Conservation (phyloP, 2,113 vertebrate species). For the Aix galericulata region DNA sequence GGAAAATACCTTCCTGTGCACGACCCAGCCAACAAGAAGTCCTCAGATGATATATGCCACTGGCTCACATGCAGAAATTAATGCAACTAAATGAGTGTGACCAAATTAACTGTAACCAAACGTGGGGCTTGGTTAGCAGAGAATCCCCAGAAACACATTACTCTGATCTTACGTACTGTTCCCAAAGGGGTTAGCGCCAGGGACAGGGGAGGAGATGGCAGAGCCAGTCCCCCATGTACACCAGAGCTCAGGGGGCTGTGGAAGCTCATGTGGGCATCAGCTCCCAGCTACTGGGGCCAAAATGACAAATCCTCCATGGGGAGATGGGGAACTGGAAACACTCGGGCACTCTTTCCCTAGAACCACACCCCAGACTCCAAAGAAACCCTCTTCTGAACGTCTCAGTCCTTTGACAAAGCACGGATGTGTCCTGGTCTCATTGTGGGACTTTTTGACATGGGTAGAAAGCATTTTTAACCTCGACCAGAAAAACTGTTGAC, state of each 20-base stretch:
- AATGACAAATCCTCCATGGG: neutral
- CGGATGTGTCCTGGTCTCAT: neutral
- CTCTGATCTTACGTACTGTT: neutral
- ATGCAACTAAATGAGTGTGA: neutral
- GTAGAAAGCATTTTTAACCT: neutral
- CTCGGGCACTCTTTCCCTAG: neutral
- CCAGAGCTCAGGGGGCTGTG: neutral
- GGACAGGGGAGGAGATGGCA: neutral
- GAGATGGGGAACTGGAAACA: fast-evolving
- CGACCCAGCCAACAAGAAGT: neutral
- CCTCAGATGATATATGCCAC: neutral
- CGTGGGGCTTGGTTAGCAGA: neutral
- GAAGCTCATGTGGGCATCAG: neutral
- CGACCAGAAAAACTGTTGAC: neutral
- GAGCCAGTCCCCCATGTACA: neutral
- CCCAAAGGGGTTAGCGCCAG: neutral
- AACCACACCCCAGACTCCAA: neutral
- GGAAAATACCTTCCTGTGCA: neutral
- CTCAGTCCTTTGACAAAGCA: neutral
- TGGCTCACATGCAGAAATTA: neutral
- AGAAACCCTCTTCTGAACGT: neutral
- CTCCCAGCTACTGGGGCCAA: neutral
- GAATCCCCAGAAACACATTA: neutral
- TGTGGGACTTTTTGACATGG: neutral
- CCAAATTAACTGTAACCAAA: neutral